Percentiles rank a stretch among this genome's conserved stretches.
phyloP scores from a whole-genome alignment of 2,888 invertebrate species.

The Neuroscelio doddi region DNA sequence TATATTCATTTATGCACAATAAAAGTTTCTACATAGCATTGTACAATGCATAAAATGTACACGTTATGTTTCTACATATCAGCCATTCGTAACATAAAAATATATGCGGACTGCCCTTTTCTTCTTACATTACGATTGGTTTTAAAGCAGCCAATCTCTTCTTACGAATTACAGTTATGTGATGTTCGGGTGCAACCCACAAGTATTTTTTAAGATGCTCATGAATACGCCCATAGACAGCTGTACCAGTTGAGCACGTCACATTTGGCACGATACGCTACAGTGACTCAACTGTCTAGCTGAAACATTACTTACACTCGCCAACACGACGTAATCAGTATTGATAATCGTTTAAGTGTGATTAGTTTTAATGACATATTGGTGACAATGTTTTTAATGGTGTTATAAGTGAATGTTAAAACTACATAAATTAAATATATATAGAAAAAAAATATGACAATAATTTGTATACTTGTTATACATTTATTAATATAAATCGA shows the following conservation, averaged over 20 bases:
- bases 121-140: not conserved
- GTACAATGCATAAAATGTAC: not conserved
- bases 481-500: no score
- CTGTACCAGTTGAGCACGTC: not conserved
- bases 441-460: no score
- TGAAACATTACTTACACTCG: not conserved
- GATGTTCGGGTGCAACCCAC: not conserved
- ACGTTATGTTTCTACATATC: not conserved
- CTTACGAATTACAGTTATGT: not conserved
- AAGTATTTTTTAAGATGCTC: not conserved
- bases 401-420: no score
- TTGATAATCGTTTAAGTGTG: no score
- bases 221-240: conserved; percentile 4
- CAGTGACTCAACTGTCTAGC: not conserved
- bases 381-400: no score
- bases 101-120: conserved; percentile 1
- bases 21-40: not conserved
- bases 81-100: conserved; percentile 30
- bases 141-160: conserved; percentile 1
- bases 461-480: no score
- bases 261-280: not conserved
- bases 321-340: no score
- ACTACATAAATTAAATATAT: no score
- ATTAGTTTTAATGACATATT: no score
- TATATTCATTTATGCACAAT: not conserved